These are phyloP conservation scores for Actenoides hombroni DNA, from an alignment of 2,113 vertebrate species.

Conservation along the genomic window DNA sequence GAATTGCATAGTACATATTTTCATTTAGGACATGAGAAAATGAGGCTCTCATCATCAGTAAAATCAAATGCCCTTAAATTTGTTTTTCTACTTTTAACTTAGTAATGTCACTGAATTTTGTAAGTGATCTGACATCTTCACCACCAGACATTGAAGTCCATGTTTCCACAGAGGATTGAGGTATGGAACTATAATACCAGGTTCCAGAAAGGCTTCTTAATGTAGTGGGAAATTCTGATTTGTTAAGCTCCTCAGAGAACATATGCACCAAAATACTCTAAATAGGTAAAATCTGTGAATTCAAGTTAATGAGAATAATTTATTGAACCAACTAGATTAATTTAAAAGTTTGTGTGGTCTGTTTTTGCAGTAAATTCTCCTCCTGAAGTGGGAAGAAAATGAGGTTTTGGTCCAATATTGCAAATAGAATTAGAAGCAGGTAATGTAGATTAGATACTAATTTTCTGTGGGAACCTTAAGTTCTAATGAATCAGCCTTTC, in stretches of 20 bases:
- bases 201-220: background rate
- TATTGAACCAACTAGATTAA: background rate
- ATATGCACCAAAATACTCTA: background rate
- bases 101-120: background rate
- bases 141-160: background rate
- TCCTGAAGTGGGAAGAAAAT: background rate
- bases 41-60: accelerated
- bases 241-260: background rate
- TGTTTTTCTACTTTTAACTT: background rate
- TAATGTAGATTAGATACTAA: background rate
- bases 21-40: background rate
- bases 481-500: background rate
- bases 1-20: background rate
- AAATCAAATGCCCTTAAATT: background rate
- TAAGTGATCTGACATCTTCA: background rate
- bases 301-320: background rate
- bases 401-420: background rate
- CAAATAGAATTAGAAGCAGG: background rate
- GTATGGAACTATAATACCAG: background rate
- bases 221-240: background rate
- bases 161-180: background rate
- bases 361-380: background rate
- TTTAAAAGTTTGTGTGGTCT: background rate
- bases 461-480: background rate
- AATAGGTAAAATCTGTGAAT: background rate